These are phyloP conservation scores for Lysandra bellargus DNA, from an alignment of 2,888 invertebrate species.

Conservation along the genomic window DNA sequence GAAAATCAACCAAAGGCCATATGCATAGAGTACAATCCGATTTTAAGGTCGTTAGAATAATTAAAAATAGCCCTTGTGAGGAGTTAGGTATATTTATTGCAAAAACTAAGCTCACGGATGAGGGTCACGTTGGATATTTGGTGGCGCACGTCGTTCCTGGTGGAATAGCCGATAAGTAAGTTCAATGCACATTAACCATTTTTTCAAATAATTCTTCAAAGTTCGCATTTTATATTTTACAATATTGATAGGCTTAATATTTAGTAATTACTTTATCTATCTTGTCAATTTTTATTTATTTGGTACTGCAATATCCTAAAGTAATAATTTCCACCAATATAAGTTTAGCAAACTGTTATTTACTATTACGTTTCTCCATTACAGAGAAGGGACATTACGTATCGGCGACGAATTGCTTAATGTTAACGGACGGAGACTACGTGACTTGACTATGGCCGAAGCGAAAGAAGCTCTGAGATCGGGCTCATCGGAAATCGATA, in stretches of 20 bases:
- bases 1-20: conserved; percentile 57
- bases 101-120: conserved; percentile 82
- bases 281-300: too few relatives aligned
- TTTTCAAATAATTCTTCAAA: conserved; percentile 19
- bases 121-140: conserved; percentile 83
- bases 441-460: conserved; percentile 83
- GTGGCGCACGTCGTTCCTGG: conserved; percentile 86
- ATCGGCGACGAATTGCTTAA: conserved; percentile 87
- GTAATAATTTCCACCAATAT: too few relatives aligned
- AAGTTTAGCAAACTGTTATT: neutral
- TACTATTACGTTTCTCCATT: conserved; percentile 35
- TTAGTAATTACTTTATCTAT: neutral
- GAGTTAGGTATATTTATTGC: conserved; percentile 87
- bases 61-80: conserved; percentile 78
- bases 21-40: conserved; percentile 60
- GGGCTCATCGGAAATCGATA: conserved; percentile 83
- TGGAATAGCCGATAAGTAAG: conserved; percentile 85
- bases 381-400: conserved; percentile 82
- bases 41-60: conserved; percentile 79
- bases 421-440: conserved; percentile 85
- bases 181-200: conserved; percentile 38
- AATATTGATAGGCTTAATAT: neutral
- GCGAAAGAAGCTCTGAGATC: conserved; percentile 84
- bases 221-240: neutral
- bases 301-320: too few relatives aligned